A percentile compares a stretch with the other conserved stretches of the same genome.
phyloP scores from a whole-genome alignment of 2,888 invertebrate genomes.

The Phytoseiulus persimilis region DNA sequence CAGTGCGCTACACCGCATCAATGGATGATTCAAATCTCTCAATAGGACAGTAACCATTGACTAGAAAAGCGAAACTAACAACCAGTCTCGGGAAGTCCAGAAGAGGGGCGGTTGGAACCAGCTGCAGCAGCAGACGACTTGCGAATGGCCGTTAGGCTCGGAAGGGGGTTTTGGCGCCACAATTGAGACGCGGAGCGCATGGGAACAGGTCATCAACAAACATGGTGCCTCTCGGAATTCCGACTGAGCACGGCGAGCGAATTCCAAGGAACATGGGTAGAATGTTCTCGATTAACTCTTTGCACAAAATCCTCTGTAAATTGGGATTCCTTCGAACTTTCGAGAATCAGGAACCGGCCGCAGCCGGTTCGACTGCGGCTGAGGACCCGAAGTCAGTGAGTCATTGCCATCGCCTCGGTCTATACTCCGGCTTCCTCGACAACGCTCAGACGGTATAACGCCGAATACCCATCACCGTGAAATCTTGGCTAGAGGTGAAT shows the following conservation, averaged over 20 bases:
- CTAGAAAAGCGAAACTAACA: neutral
- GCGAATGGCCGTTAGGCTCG: neutral
- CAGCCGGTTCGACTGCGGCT: neutral
- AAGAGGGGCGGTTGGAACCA: neutral
- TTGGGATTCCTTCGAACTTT: neutral
- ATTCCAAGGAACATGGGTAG: too few relatives aligned
- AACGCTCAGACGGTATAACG: neutral
- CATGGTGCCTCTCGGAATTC: neutral
- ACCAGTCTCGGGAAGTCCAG: neutral
- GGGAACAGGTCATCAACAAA: neutral
- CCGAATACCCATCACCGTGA: neutral
- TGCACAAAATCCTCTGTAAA: too few relatives aligned
- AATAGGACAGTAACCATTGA: neutral
- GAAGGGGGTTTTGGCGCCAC: neutral
- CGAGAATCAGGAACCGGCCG: neutral
- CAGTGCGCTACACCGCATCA: too few relatives aligned
- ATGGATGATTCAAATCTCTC: too few relatives aligned
- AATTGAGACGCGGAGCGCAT: neutral
- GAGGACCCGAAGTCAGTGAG: neutral
- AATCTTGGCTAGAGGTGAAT: too few relatives aligned
- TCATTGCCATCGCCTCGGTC: neutral
- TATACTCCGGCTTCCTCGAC: neutral
- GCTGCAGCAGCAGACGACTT: neutral
- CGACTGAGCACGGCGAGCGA: too few relatives aligned
- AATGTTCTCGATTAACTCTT: too few relatives aligned